Evolutionary conservation across 2,888 invertebrate genomes (phyloP).

Genomic region (Endotricha flammealis): DNA sequence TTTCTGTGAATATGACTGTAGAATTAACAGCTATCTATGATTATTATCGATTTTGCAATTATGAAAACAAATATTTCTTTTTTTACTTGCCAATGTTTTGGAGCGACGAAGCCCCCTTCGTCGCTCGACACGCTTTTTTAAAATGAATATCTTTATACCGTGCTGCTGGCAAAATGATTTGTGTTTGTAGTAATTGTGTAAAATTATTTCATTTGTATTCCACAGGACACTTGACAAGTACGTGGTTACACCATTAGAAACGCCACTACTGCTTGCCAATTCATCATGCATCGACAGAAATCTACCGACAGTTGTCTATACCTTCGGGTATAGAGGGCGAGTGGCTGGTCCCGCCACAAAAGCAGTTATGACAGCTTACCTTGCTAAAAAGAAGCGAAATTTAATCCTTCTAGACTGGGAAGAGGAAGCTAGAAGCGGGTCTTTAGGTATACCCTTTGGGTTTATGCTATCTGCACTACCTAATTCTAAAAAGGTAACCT

Average conservation of each 20-base stretch:
- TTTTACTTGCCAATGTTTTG: no score
- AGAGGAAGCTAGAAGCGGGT: constrained; percentile 54
- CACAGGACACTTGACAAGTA: constrained; percentile 48
- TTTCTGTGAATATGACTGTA: no score
- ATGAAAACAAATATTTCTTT: no score
- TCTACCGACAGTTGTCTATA: constrained; percentile 55
- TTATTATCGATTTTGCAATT: no score
- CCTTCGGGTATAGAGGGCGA: constrained; percentile 62
- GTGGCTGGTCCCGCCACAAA: constrained; percentile 54
- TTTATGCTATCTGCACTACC: constrained; percentile 60
- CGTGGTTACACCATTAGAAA: constrained; percentile 34
- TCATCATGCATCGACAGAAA: constrained; percentile 45
- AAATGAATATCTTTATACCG: no score
- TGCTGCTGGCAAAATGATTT: no score
- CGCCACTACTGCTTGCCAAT: constrained; percentile 33
- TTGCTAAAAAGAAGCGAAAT: constrained; percentile 54
- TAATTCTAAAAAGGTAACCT: constrained; percentile 52
- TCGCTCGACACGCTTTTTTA: no score
- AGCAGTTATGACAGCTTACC: constrained; percentile 51
- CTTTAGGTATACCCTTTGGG: constrained; percentile 49
- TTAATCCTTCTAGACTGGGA: constrained; percentile 66
- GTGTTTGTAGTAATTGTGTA: no score
- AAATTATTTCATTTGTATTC: no score
- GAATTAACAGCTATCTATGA: no score
- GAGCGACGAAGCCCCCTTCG: no score